Evolutionary conservation across 2,797 vertebrate species (phyloP).

Genomic region (Helarctos malayanus): DNA sequence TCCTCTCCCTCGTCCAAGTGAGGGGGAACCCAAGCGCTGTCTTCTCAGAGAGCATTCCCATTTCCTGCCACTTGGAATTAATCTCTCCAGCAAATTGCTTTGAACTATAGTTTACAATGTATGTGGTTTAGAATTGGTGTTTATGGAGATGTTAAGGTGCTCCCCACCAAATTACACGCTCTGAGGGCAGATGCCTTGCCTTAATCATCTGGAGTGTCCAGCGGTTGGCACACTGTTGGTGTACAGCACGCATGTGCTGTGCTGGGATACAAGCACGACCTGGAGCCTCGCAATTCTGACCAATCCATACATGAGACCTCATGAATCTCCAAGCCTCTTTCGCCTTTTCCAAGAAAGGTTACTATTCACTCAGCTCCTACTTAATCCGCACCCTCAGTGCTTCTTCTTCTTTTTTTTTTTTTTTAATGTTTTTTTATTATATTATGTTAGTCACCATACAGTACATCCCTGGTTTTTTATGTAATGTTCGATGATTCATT

Average conservation of each 20-base stretch:
- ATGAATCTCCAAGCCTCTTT: neutral
- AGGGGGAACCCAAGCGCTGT: neutral
- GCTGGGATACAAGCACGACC: neutral
- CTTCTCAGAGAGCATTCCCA: slow-evolving; percentile 1
- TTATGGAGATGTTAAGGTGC: neutral
- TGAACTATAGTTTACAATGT: neutral
- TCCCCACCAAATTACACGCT: neutral
- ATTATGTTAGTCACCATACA: no score
- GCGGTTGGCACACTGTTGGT: rapidly evolving
- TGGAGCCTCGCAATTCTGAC: neutral
- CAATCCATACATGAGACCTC: neutral
- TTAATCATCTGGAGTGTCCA: neutral
- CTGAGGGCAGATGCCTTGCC: neutral
- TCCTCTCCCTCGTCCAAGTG: neutral
- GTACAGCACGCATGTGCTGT: rapidly evolving
- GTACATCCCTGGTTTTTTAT: no score
- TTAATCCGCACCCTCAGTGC: neutral
- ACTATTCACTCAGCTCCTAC: neutral
- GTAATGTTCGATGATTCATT: no score
- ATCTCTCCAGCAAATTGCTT: slow-evolving; percentile 3
- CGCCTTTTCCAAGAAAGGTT: neutral
- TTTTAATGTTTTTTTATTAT: no score
- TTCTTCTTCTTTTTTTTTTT: neutral
- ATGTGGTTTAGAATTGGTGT: neutral
- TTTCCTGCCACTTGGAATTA: neutral